phyloP scores from a whole-genome alignment of 1,140 invertebrate species.

The Papilio xuthus region DNA sequence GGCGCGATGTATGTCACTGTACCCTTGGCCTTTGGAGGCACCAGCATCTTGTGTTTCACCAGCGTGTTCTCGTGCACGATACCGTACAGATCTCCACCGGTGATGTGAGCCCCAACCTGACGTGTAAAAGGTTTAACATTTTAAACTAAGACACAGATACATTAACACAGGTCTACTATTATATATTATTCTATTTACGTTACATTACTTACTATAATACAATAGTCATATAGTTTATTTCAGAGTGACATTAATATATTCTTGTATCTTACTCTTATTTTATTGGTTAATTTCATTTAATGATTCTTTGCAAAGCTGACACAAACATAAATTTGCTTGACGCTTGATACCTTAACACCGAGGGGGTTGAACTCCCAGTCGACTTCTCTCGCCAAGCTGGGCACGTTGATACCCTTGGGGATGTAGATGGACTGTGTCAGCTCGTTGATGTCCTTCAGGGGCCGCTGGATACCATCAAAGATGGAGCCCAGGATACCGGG shows the following conservation, averaged over 20 bases:
- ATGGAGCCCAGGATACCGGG: slow-evolving; percentile 99
- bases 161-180: too few species aligned
- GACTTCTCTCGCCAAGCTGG: slow-evolving; percentile 90
- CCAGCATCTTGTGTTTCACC: slow-evolving; percentile 97
- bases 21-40: slow-evolving; percentile 96
- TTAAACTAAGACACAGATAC: background rate
- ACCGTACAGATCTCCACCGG: slow-evolving; percentile 98
- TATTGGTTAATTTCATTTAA: too few species aligned
- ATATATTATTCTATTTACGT: too few species aligned
- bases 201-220: too few species aligned
- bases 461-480: slow-evolving; percentile 99
- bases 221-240: too few species aligned
- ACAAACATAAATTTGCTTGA: background rate
- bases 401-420: slow-evolving; percentile 98
- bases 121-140: background rate
- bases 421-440: slow-evolving; percentile 98
- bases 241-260: too few species aligned
- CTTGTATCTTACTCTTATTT: too few species aligned
- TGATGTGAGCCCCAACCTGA: slow-evolving; percentile 96
- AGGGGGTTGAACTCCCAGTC: slow-evolving; percentile 97
- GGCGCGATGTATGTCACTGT: slow-evolving; percentile 98
- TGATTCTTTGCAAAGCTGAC: background rate
- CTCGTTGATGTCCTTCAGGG: slow-evolving; percentile 97
- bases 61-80: slow-evolving; percentile 98
- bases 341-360: slow-evolving; percentile 86